Percentiles rank a stretch among this genome's conserved stretches.
These are phyloP conservation scores for Kryptopterus vitreolus DNA, from an alignment of 2,797 vertebrate genomes.

Conservation along the genomic window DNA sequence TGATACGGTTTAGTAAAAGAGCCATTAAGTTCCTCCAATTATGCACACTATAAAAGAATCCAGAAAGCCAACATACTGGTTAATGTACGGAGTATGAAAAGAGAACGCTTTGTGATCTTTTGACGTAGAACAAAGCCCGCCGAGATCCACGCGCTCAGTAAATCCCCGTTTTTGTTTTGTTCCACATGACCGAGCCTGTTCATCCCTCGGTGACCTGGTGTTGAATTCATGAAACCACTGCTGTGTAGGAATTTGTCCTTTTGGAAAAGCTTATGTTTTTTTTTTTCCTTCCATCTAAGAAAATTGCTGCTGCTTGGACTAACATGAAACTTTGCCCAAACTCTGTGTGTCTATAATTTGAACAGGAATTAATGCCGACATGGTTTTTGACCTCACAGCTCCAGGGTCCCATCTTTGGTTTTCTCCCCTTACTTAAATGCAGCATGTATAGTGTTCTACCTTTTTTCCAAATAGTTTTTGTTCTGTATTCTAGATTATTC, in stretches of 20 bases:
- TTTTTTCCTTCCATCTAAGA: no score
- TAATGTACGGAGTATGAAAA: neutral
- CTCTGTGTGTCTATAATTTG: neutral
- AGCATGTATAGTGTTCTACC: no score
- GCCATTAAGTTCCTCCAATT: slow-evolving; percentile 54
- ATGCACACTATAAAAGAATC: neutral
- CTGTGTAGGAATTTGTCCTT: neutral
- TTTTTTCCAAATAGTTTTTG: neutral
- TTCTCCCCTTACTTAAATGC: neutral
- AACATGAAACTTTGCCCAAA: neutral
- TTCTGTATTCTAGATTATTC: neutral
- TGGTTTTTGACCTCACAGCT: neutral
- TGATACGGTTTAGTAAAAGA: slow-evolving; percentile 60
- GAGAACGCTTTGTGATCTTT: neutral
- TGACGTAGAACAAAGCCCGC: neutral
- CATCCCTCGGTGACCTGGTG: neutral
- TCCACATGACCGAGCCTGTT: neutral
- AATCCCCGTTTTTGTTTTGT: slow-evolving; percentile 3
- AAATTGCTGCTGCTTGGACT: neutral
- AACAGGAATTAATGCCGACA: neutral
- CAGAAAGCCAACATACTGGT: neutral
- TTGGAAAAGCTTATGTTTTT: neutral
- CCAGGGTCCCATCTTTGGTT: neutral
- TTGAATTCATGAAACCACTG: neutral
- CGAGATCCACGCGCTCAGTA: neutral